Evolutionary conservation across 1,140 invertebrate genomes (phyloP), one percentile per base, ranked within the genome.

Genomic region (Melanaphis sacchari): DNA sequence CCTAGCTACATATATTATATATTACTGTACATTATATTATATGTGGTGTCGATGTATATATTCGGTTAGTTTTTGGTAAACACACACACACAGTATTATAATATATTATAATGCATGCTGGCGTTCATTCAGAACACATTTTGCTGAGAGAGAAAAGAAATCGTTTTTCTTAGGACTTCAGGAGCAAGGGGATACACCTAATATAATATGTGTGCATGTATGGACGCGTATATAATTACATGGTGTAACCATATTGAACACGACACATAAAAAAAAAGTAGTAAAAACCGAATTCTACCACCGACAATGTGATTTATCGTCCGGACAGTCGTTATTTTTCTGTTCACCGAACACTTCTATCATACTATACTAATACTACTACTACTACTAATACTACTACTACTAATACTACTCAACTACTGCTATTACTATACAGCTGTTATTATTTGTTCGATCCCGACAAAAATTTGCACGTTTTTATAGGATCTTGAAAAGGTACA

Each of bases 231-330:
- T 87, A 49, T 87, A 87, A 87, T 87, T 87, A 87, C 87, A 52
- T n/a, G 87, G 87, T 46, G 85, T 46, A 40, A 46, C 85, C 85
- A n/a, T 52, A 89, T 49, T 49, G 87, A 52, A 52, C 46, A 89
- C 31, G 49, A 89, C 26, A 89, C 85, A n/a, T 49, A 26, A 52
- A 52, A 54, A 89, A 89, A 52, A 54, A 89, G 46, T 89, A 38
- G 49, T 89, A 89, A 89, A 89, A 89, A 89, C 88, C 46, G 88
- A 54, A 89, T 89, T 52, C 46, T 52, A 52, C 46, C 46, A 38
- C 43, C 36, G 88, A 89, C 88, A 89, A 89, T 89, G 88, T 89
- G 46, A 89, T 89, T 89, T 89, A 89, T 89, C 49, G 49, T 89
- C 88, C 36, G 88, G 36, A 89, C 88, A 40, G 88, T 89, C 88